Base-by-base conservation (phyloP, 2,888 invertebrate genomes). In the Liodrosophila aerea region DNA sequence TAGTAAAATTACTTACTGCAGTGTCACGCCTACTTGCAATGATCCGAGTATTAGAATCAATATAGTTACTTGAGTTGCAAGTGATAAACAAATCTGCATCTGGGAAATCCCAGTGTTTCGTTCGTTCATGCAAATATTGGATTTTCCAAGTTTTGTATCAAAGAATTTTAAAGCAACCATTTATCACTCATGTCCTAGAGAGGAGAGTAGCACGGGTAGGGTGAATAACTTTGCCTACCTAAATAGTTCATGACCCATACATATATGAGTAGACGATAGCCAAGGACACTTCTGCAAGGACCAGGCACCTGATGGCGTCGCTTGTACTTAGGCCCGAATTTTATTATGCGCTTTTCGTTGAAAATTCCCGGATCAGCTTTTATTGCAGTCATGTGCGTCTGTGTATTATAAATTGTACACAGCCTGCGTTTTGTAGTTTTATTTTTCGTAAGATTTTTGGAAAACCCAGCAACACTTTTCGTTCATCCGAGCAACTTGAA, bases 361-460 rank as follows among this genome's bases (percentile, higher is more conserved):
- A 78, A 80, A 61, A 58, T 64, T 76, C 76, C 73, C 76, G 80
- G 59, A 80, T 75, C 39, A 15, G 4, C 50, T 56, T 80, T 78
- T 78, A 78, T 77, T 66, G 33, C 47, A 46, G 64, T 57, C 69
- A 59, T 43, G 64, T 72, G 73, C 66, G 62, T 47, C 50, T 54
- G 56, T n/a, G 15, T 13, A 40, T 46, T 59, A 68, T 72, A 81
- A 70, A 68, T 45, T 45, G 11, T 29, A 41, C 37, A 31, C 46
- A 30, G 37, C 2, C 30, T 36, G 43, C 36, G n/a, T 29, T 27
- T 44, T 49, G 51, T 5, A 22, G 22, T 51, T 30, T 13, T 51
- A 56, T 77, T 80, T 71, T 85, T 85, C 85, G 85, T 85, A 81
- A 84, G 70, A 75, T 75, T 84, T 85, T 81, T 64, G 85, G 85